Percentiles rank a stretch among this genome's conserved stretches.
phyloP scores from a whole-genome alignment of 2,113 vertebrate species.

The Brachirus orientalis region DNA sequence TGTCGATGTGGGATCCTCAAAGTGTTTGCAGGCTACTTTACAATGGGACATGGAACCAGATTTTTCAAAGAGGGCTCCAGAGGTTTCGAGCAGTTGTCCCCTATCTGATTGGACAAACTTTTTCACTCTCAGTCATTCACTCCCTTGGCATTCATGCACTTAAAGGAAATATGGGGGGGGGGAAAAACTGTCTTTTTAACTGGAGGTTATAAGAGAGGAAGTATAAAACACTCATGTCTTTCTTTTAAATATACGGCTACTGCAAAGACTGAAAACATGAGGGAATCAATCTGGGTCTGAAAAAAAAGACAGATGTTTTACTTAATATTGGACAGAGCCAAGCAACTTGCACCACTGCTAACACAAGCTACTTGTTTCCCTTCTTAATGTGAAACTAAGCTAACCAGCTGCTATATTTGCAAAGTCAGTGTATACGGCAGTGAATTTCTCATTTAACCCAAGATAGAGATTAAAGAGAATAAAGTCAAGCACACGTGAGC shows the following conservation, averaged over 20 bases:
- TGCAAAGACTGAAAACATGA: not conserved
- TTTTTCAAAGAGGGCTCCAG: conserved; percentile 53
- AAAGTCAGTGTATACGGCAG: no score
- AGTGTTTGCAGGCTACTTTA: conserved; percentile 71
- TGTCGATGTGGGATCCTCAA: conserved; percentile 49
- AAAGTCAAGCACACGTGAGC: no score
- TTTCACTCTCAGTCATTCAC: conserved; percentile 18
- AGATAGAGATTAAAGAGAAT: no score
- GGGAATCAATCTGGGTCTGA: no score
- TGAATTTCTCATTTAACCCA: no score
- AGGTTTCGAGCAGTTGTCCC: conserved; percentile 55
- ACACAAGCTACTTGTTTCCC: no score
- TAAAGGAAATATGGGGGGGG: not conserved
- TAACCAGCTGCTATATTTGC: no score
- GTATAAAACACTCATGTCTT: not conserved
- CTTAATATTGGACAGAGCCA: no score
- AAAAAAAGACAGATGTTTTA: not conserved
- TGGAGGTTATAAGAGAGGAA: no score
- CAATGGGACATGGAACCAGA: conserved; percentile 60
- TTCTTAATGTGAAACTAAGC: no score
- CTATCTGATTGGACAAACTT: conserved; percentile 54
- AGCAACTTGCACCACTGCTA: no score
- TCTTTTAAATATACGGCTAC: not conserved
- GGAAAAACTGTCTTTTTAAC: not conserved
- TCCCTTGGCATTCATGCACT: not conserved